Conservation (phyloP, 2,797 vertebrate species). For the Pseudotriccus pelzelni region DNA sequence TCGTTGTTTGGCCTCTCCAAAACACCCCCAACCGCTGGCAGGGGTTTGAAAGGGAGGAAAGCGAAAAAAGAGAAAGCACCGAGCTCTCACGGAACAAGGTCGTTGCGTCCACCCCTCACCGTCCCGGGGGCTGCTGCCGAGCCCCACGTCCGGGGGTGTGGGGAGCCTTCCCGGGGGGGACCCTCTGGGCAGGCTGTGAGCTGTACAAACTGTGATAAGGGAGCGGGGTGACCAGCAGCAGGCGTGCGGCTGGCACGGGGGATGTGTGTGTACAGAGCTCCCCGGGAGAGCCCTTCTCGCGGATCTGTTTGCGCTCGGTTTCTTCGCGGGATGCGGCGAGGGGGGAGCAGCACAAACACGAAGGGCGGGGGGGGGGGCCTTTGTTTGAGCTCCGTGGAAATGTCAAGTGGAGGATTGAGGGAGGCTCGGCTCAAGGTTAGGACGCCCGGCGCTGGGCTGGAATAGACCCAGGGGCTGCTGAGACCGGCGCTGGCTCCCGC, state of each 20-base stretch:
- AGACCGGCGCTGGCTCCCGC: rapidly evolving
- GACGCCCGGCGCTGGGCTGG: background rate
- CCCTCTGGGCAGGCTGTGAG: background rate
- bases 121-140: background rate
- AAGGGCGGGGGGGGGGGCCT: background rate
- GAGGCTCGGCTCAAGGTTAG: conserved; percentile 43
- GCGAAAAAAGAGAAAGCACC: background rate
- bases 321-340: background rate
- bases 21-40: rapidly evolving
- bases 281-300: background rate
- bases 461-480: background rate
- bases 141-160: rapidly evolving
- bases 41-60: background rate
- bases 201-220: conserved; percentile 71
- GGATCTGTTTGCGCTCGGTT: conserved; percentile 52
- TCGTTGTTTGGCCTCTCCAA: background rate
- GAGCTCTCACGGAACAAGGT: conserved; percentile 1
- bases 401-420: background rate
- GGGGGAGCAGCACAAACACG: conserved; percentile 46
- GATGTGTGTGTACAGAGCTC: conserved; percentile 32
- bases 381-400: conserved; percentile 5
- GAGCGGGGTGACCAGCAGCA: conserved; percentile 28
- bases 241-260: background rate
- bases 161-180: background rate
- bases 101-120: background rate